Base-by-base conservation (phyloP, 2,888 invertebrate genomes). In the Orthonevra nobilis region DNA sequence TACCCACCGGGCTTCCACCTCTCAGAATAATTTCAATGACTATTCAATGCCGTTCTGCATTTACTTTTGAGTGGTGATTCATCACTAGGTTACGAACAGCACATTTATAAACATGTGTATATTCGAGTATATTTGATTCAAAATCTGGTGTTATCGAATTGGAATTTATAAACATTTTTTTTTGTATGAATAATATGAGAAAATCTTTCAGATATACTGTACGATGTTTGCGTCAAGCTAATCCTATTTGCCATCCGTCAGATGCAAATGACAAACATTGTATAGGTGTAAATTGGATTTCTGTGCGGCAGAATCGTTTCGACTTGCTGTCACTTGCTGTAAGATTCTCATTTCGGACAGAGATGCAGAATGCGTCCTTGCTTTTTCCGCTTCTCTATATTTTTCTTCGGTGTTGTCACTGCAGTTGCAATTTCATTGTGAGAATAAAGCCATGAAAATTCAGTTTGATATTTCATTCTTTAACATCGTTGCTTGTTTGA, bases 221-320 rank as follows among this genome's bases (percentile, higher is more conserved):
- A 40, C 3, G 30, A 23, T 42, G 19, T 26, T 28, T 60, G 19
- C 42, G 23, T 60, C 2, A 1, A 52, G 46, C 20, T 42, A 42
- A 75, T 54, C 54, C 61, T 54, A 68, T 75, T 75, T 54, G 28
- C 54, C 48, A 61, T 61, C 69, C 40, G 61, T 68, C 74, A 69
- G 26, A 44, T 70, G 70, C 75, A 75, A 69, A 56, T 64, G 20
- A 70, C 75, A 77, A 63, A 64, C 64, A 60, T 70, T 77, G 75
- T 77, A 52, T 70, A 64, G 75, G 63, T 70, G 70, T 17, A 77
- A 77, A 77, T 77, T 70, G 75, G 52, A 69, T 64, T 64, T 56
- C 44, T 70, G 30, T 58, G 23, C 38, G 42, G 19, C 63, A 44
- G 52, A 77, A 70, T 70, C 50, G 70, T 70, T 77, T 64, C 75